phyloP scores from a whole-genome alignment of 2,797 vertebrate species.

The Odontamblyopus rebecca region DNA sequence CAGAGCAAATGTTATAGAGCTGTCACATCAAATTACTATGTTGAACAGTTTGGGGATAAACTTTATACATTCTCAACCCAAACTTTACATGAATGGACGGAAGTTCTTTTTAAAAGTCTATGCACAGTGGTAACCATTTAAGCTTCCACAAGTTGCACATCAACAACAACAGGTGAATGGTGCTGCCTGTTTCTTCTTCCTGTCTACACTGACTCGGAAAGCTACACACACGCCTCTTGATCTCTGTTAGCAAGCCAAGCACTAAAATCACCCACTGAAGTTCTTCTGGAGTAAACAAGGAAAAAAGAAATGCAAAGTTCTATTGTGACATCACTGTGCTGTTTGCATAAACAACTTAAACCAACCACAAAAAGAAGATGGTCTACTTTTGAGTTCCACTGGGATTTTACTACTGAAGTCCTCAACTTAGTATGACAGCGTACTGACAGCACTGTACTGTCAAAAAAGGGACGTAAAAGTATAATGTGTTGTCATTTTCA shows the following conservation, averaged over 20 bases:
- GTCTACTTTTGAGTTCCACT: conserved; percentile 64
- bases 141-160: conserved; percentile 41
- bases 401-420: conserved; percentile 57
- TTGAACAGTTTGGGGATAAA: conserved; percentile 27
- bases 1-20: conserved; percentile 15
- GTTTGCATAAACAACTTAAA: conserved; percentile 68
- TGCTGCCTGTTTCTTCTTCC: conserved; percentile 53
- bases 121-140: conserved; percentile 44
- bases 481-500: conserved; percentile 43
- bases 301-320: conserved; percentile 54
- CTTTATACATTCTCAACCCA: conserved; percentile 33
- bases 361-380: conserved; percentile 48
- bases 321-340: conserved; percentile 54
- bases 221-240: conserved; percentile 55
- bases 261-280: conserved; percentile 55
- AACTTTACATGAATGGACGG: conserved; percentile 52
- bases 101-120: conserved; percentile 21
- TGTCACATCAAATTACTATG: conserved; percentile 20
- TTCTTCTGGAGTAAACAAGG: conserved; percentile 64
- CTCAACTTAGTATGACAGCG: conserved; percentile 45
- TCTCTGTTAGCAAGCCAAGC: conserved; percentile 54
- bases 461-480: conserved; percentile 36
- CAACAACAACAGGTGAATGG: conserved; percentile 66
- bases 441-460: conserved; percentile 7
- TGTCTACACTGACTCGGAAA: conserved; percentile 41